phyloP scores from a whole-genome alignment of 2,113 vertebrate species.

The Corythornis vintsioides region DNA sequence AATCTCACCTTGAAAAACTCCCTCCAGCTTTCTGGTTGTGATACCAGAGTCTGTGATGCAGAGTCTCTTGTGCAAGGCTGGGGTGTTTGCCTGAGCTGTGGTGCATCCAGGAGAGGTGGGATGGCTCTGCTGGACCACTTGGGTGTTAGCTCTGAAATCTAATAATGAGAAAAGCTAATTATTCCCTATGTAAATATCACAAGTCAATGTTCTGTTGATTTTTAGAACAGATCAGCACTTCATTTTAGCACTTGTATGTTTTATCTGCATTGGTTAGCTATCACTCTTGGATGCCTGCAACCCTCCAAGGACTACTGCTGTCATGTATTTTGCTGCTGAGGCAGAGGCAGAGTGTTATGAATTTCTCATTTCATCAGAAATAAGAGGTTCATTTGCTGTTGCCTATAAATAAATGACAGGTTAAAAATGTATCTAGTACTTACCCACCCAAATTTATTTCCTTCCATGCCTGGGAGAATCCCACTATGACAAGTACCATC shows the following conservation, averaged over 20 bases:
- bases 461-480: background rate
- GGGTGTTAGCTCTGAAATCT: background rate
- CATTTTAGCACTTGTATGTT: background rate
- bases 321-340: background rate
- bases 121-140: background rate
- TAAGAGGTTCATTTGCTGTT: background rate
- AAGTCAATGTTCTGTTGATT: background rate
- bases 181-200: background rate
- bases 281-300: background rate
- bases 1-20: background rate
- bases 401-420: background rate
- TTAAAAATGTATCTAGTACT: background rate
- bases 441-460: background rate
- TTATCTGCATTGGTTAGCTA: background rate
- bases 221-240: background rate
- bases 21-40: background rate
- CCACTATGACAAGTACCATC: background rate
- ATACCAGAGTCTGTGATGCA: fast-evolving
- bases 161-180: constrained; percentile 10
- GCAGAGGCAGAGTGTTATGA: background rate
- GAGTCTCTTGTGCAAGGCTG: background rate
- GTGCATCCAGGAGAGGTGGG: background rate
- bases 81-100: fast-evolving
- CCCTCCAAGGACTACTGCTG: background rate
- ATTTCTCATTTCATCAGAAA: background rate